phyloP scores from a whole-genome alignment of 2,888 invertebrate genomes.

The Amblyteles armatorius region DNA sequence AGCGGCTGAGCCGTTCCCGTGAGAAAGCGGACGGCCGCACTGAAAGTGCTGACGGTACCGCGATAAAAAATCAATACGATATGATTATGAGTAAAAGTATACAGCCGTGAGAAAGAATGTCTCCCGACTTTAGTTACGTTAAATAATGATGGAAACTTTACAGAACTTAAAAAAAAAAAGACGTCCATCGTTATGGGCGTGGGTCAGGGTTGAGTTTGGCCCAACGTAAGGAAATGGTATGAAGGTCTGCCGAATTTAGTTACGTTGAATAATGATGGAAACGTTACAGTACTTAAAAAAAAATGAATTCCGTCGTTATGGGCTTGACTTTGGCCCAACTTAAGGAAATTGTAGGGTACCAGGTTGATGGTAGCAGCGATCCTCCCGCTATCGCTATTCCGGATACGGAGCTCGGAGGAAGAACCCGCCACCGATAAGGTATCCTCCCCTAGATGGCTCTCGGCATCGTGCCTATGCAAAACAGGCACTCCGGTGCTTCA shows the following conservation, averaged over 20 bases:
- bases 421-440: conserved; percentile 51
- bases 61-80: too few species aligned
- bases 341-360: neutral
- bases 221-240: neutral
- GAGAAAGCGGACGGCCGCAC: too few species aligned
- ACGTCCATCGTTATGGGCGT: neutral
- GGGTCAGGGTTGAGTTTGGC: conserved; percentile 1
- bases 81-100: too few species aligned
- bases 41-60: too few species aligned
- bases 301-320: neutral
- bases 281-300: too few species aligned
- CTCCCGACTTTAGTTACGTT: too few species aligned
- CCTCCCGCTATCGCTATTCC: conserved; percentile 19
- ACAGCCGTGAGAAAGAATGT: too few species aligned
- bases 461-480: conserved; percentile 54
- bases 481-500: conserved; percentile 51
- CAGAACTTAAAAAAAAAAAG: too few species aligned
- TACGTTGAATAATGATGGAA: too few species aligned
- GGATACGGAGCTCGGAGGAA: conserved; percentile 9
- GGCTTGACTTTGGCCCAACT: conserved; percentile 22
- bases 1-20: too few species aligned
- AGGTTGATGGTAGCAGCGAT: neutral
- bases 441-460: conserved; percentile 24
- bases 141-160: too few species aligned
- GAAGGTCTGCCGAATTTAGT: too few species aligned